Conservation (phyloP, 2,888 invertebrate genomes). For the Proisotoma minuta region DNA sequence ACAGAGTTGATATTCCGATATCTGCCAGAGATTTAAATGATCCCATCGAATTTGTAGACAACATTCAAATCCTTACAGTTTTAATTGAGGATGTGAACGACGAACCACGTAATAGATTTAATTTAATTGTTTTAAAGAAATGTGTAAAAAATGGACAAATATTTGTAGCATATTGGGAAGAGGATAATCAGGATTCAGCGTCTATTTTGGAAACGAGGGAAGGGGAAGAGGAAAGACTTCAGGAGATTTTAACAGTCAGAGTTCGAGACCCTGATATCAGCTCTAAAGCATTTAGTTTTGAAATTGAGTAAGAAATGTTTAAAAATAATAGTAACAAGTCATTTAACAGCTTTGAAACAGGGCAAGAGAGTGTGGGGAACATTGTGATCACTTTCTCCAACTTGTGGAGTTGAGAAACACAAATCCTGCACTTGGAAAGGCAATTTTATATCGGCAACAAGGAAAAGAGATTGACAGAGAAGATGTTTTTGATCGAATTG, state of each 20-base stretch:
- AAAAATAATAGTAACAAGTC: neutral
- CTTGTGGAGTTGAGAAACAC: constrained; percentile 17
- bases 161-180: constrained; percentile 15
- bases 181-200: neutral
- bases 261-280: constrained; percentile 61
- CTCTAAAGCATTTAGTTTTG: constrained; percentile 57
- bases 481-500: constrained; percentile 3
- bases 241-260: constrained; percentile 50
- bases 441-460: constrained; percentile 11
- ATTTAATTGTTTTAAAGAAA: neutral
- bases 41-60: neutral
- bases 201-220: constrained; percentile 7
- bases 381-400: neutral
- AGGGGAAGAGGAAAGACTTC: constrained; percentile 13
- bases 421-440: constrained; percentile 4
- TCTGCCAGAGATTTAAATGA: constrained; percentile 27
- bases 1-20: constrained; percentile 47
- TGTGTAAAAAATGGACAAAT: neutral
- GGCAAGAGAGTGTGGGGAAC: constrained; percentile 52
- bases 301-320: constrained; percentile 56
- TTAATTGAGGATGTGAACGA: constrained; percentile 49
- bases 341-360: constrained; percentile 52
- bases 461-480: constrained; percentile 19
- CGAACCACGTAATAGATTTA: constrained; percentile 45
- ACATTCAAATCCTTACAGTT: constrained; percentile 13